Evolutionary conservation across 2,113 vertebrate genomes (phyloP), one percentile per base, ranked within the genome.

Genomic region (Oreamnos americanus): DNA sequence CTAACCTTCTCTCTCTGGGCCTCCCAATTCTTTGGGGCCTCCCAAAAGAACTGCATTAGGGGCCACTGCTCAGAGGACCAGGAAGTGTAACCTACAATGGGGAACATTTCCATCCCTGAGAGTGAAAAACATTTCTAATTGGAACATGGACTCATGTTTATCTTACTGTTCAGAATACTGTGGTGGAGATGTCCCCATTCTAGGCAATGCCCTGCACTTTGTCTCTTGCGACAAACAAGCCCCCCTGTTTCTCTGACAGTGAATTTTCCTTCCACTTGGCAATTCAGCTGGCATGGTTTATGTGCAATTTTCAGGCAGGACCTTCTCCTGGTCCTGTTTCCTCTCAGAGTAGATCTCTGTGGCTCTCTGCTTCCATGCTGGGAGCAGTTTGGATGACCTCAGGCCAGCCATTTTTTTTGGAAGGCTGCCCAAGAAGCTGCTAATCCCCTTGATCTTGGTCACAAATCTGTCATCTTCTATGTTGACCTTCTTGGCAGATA

Each of bases 371-470:
- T 5, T 16, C 26, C 23, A 8, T 5, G 0, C 10, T 36, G 49
- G 33, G 8, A 30, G 49, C 9, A 2, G 87, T 55, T 64, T n/a
- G 0, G 21, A n/a, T 6, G 55, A 12, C 58, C 39, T 17, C 14
- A 0, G 3, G 11, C 71, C 5, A 13, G 82, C 39, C 43, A 21
- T 21, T 51, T 33, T 45, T 21, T 16, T 36, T 43, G 85, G 93
- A 39, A 88, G 49, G 12, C 88, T 51, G 15, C 81, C 19, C 12
- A 9, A 25, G 36, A 55, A 89, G 88, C 76, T 89, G 96, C 81
- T 97, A 97, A 97, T 98, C 93, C 60, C 15, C 88, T 36, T 9
- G 47, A 39, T 90, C 88, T 91, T 49, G 62, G 74, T n/a, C 82
- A 90, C 88, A 89, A 71, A 89, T 94, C 76, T 1, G 2, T 45